Percentiles rank a stretch among this genome's conserved stretches.
These are phyloP conservation scores for Tiaroga cobitis DNA, from an alignment of 2,797 vertebrate species.

Conservation along the genomic window DNA sequence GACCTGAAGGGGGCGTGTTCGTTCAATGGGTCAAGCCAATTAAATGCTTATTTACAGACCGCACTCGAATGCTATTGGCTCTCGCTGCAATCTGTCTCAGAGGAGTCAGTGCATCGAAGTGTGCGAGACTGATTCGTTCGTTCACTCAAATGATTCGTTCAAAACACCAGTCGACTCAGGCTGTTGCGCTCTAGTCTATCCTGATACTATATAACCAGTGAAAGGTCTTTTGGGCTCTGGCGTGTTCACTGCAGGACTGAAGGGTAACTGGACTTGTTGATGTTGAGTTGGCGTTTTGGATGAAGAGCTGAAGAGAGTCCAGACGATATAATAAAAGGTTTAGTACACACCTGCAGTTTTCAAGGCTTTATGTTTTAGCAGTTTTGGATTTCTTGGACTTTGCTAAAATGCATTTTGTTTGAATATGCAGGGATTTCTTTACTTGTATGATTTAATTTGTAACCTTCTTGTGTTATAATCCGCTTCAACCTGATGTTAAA, in stretches of 20 bases:
- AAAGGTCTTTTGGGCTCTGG: neutral
- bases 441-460: neutral
- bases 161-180: neutral
- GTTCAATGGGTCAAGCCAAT: neutral
- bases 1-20: neutral
- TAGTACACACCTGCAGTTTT: neutral
- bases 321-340: neutral
- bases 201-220: neutral
- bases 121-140: neutral
- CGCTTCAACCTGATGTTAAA: neutral
- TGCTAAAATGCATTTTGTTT: neutral
- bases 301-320: constrained; percentile 22
- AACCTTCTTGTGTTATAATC: neutral
- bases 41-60: neutral
- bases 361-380: neutral
- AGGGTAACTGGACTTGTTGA: constrained; percentile 63
- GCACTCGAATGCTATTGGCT: constrained; percentile 6
- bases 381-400: neutral
- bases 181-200: neutral
- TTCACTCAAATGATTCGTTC: neutral
- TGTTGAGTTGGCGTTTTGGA: constrained; percentile 85
- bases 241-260: constrained; percentile 13
- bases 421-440: neutral
- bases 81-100: neutral
- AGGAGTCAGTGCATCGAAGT: neutral